These are phyloP conservation scores for Sternotherus odoratus DNA, from an alignment of 2,797 vertebrate species.

Conservation along the genomic window DNA sequence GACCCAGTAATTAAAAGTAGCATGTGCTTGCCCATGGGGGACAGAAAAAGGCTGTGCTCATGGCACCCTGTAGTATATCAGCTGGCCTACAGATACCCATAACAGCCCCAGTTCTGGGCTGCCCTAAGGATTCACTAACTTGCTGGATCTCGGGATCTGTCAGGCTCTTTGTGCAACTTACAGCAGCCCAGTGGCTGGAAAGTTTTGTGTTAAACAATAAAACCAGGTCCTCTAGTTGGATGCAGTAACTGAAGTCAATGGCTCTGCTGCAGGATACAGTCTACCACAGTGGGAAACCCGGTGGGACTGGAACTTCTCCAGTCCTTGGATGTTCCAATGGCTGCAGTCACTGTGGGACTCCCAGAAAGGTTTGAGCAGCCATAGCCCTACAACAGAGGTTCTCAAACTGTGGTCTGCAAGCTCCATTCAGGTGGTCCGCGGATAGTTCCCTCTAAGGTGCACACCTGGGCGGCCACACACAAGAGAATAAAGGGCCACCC, in stretches of 20 bases:
- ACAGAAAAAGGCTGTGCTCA: rapidly evolving
- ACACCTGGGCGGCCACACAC: no score
- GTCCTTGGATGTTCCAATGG: neutral
- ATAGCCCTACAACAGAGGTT: neutral
- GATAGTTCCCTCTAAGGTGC: no score
- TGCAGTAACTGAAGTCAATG: neutral
- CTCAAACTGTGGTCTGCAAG: no score
- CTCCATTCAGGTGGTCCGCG: no score
- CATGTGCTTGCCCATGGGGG: neutral
- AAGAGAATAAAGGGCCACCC: no score
- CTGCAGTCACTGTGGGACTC: rapidly evolving
- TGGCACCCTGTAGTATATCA: neutral
- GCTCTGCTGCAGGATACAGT: neutral
- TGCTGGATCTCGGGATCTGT: neutral
- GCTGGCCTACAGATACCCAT: neutral
- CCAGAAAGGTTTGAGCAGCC: neutral
- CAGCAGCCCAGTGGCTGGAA: neutral
- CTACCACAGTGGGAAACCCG: neutral
- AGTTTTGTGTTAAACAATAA: no score
- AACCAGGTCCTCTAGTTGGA: no score
- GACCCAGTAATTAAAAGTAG: neutral
- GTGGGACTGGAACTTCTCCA: neutral
- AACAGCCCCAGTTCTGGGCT: neutral
- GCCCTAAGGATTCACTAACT: neutral
- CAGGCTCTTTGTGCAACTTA: neutral